Percentiles rank a stretch among this genome's conserved stretches.
phyloP scores from a whole-genome alignment of 2,888 invertebrate genomes.

The Blastobasis lacticolella region DNA sequence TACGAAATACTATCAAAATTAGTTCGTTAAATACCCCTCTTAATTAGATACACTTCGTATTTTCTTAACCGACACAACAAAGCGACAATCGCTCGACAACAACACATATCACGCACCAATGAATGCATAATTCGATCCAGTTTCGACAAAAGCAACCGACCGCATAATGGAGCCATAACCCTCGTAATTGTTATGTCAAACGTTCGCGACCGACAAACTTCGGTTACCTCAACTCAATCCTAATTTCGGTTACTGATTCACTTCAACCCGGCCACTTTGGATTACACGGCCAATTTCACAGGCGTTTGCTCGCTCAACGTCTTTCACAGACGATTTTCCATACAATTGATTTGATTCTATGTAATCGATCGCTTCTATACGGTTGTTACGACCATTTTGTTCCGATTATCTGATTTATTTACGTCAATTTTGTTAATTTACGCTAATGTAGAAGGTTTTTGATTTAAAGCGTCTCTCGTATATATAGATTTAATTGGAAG shows the following conservation, averaged over 20 bases:
- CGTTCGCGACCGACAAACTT: background rate
- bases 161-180: background rate
- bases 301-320: constrained; percentile 12
- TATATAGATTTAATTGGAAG: constrained; percentile 2
- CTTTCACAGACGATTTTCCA: background rate
- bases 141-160: constrained; percentile 3
- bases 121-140: constrained; percentile 1
- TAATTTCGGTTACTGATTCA: constrained; percentile 6
- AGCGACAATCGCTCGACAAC: no score
- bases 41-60: no score
- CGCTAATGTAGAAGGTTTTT: background rate
- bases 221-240: background rate
- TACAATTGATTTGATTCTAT: background rate
- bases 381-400: background rate
- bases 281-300: constrained; percentile 25
- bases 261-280: constrained; percentile 9
- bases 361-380: background rate
- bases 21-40: no score
- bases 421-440: constrained; percentile 2
- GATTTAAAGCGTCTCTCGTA: background rate
- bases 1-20: no score
- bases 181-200: constrained; percentile 7
- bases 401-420: background rate
- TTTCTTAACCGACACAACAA: no score
- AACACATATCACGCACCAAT: no score